Evolutionary conservation across 2,113 vertebrate species (phyloP).

Genomic region (Emydura subglobosa): DNA sequence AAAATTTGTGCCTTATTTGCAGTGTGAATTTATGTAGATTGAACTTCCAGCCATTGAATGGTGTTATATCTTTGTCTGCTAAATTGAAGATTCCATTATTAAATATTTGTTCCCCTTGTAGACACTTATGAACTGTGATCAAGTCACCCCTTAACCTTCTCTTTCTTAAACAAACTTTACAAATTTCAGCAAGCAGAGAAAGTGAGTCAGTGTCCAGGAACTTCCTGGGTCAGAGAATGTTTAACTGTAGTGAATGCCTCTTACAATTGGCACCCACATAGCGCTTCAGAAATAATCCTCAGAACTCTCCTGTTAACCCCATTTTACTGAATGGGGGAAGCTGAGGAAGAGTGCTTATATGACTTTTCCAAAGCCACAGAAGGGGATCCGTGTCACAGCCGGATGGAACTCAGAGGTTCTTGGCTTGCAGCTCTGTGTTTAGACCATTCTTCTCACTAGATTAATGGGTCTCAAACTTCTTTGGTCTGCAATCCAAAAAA

Average conservation of each 20-base stretch:
- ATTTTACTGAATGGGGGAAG: neutral
- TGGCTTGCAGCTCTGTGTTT: neutral
- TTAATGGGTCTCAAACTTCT: neutral
- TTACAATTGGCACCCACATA: neutral
- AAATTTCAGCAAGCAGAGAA: neutral
- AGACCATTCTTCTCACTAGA: neutral
- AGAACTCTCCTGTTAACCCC: neutral
- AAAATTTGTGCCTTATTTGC: neutral
- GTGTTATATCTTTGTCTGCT: neutral
- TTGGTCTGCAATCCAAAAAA: neutral
- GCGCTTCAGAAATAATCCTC: neutral
- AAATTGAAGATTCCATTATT: neutral
- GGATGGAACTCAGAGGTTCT: neutral
- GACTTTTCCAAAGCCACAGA: neutral
- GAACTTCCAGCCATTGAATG: neutral
- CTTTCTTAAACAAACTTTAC: neutral
- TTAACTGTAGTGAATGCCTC: neutral
- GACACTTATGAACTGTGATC: neutral
- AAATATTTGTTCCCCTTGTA: neutral
- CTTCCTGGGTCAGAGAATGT: neutral
- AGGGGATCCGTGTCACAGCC: neutral
- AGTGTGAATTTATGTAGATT: neutral
- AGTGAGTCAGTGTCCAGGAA: neutral
- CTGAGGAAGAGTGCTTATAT: neutral
- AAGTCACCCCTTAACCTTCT: neutral